Evolutionary conservation across 2,888 invertebrate genomes (phyloP), one percentile per base, ranked within the genome.

Genomic region (Dynastes hyllus): DNA sequence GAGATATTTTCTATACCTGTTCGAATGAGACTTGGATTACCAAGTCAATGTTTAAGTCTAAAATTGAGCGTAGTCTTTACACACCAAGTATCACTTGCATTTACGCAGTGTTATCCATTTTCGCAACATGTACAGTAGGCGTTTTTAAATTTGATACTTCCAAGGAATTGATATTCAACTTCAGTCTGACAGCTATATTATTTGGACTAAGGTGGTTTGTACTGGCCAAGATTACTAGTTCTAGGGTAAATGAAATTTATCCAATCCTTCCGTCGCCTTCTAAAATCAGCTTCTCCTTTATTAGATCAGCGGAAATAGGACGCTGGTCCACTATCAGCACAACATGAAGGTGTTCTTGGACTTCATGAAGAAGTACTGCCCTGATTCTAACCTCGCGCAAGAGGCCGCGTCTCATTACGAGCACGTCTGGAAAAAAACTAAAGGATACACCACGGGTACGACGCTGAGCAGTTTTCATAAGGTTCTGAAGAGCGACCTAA

Each of bases 361-460:
- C 29, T 83, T 82, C 73, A 75, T 78, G 8, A 77, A 81, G 53
- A 51, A 71, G 9, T 78, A 80, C 67, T 76, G 76, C 9, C 67
- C 82, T 2, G 76, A 81, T 16, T 77, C 81, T 51, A 67, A 78
- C 27, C 40, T 82, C 2, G 67, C 81, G 3, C 51, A 76, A 8
- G 77, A 80, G 40, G 80, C 81, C 1, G 75, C 82, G 11, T 71
- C 80, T 3, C 80, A 83, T 53, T 81, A 77, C 67, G 79, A 81
- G 40, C 81, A 81, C 65, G 67, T 78, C 29, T 83, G 82, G 82
- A 81, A 82, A n/a, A 79, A 76, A 67, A 81, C 82, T 1, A 79
- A 80, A 70, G 82, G 81, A 5, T 45, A 55, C 6, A 45, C 11
- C 1, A 65, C 55, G 0, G 50, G 29, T 2, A 55, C 22, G 8